A percentile compares a stretch with the other conserved stretches of the same genome.
Conservation (phyloP, 2,888 invertebrate genomes). For the Xestobium rufovillosum region DNA sequence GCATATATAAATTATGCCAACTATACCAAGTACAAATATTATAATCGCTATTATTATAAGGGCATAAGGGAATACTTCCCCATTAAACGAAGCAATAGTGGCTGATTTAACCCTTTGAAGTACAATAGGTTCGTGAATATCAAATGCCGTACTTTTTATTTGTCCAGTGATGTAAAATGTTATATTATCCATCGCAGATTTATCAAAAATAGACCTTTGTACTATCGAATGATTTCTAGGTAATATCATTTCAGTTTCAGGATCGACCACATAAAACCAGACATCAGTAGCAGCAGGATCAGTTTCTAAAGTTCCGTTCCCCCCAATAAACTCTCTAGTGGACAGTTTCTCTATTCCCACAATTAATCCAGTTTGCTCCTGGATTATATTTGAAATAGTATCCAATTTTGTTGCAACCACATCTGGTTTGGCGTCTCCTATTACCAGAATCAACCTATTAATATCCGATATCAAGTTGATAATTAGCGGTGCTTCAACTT, state of each 20-base stretch:
- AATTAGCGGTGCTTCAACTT: conserved; percentile 57
- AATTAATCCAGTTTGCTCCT: conserved; percentile 65
- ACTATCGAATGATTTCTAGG: conserved; percentile 63
- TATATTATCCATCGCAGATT: conserved; percentile 56
- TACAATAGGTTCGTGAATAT: conserved; percentile 55
- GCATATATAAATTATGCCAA: conserved; percentile 88
- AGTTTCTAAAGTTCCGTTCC: conserved; percentile 65
- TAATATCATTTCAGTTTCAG: conserved; percentile 65
- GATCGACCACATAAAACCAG: conserved; percentile 82
- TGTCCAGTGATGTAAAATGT: conserved; percentile 61
- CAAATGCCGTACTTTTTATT: conserved; percentile 60
- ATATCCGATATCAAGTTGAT: conserved; percentile 72
- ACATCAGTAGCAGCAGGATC: conserved; percentile 73
- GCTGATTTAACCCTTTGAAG: conserved; percentile 41
- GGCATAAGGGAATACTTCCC: conserved; percentile 78
- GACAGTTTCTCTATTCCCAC: conserved; percentile 79
- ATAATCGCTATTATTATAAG: conserved; percentile 81
- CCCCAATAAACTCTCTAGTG: conserved; percentile 63
- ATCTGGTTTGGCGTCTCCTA: conserved; percentile 68
- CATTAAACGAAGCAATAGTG: conserved; percentile 39
- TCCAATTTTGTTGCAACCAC: conserved; percentile 51
- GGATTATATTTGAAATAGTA: conserved; percentile 54
- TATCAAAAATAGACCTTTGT: conserved; percentile 59
- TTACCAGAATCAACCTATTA: conserved; percentile 70
- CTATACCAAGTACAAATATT: conserved; percentile 79